Conservation (phyloP, 2,797 vertebrate species). For the Echiichthys vipera region DNA sequence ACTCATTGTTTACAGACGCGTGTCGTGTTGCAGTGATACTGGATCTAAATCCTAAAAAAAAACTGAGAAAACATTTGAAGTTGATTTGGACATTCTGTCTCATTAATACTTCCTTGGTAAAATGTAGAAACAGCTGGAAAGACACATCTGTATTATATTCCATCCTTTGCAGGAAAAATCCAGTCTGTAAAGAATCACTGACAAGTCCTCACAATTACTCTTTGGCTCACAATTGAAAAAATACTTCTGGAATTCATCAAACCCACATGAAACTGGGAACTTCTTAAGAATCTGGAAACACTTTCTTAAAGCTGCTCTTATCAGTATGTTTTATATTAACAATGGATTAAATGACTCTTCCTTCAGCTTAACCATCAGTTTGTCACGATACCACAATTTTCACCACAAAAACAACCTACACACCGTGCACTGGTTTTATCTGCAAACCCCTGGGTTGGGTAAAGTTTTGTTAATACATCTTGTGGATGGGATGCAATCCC, state of each 20-base stretch:
- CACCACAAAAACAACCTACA: too few species aligned
- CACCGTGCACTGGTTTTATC: too few species aligned
- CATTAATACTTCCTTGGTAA: conserved; percentile 20
- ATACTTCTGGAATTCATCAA: conserved; percentile 51
- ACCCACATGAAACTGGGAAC: conserved; percentile 11
- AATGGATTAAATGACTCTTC: background rate
- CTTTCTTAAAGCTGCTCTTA: conserved; percentile 16
- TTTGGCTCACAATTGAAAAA: conserved; percentile 23
- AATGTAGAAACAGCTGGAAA: conserved; percentile 34
- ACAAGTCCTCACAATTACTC: conserved; percentile 30
- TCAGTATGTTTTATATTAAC: conserved; percentile 29
- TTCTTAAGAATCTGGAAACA: conserved; percentile 30
- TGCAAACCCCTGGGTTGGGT: too few species aligned
- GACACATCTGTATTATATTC: conserved; percentile 59
- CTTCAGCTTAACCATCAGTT: too few species aligned
- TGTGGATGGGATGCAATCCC: too few species aligned
- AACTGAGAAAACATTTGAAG: conserved; percentile 15
- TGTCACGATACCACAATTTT: too few species aligned
- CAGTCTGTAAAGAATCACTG: conserved; percentile 36
- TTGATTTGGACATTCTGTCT: conserved; percentile 15
- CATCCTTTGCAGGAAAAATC: conserved; percentile 2
- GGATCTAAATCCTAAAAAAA: conserved; percentile 32
- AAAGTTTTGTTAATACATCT: too few species aligned
- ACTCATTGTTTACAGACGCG: conserved; percentile 2
- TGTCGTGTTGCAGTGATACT: conserved; percentile 17